Evolutionary conservation across 2,113 vertebrate species (phyloP).

Genomic region (Cephalopholis sonnerati): DNA sequence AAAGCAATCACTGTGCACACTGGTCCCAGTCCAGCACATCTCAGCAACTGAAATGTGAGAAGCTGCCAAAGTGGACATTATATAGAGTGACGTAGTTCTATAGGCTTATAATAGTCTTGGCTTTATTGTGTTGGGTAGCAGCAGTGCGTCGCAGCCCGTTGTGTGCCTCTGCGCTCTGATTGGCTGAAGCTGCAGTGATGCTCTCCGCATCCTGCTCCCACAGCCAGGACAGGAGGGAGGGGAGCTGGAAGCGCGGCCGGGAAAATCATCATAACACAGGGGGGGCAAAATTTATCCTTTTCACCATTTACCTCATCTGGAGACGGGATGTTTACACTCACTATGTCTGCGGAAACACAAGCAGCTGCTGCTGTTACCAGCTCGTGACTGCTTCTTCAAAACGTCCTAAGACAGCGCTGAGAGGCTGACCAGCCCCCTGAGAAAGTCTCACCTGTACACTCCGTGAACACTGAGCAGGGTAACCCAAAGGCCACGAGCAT

Average conservation of each 20-base stretch:
- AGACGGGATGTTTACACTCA: conserved; percentile 36
- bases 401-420: conserved; percentile 32
- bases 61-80: conserved; percentile 4
- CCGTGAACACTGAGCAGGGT: conserved; percentile 34
- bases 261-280: conserved; percentile 61
- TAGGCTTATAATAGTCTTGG: conserved; percentile 8
- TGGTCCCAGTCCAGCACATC: not conserved
- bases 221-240: conserved; percentile 52
- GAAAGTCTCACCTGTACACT: conserved; percentile 64
- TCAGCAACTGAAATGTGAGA: not conserved
- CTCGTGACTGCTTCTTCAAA: conserved; percentile 41
- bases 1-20: not conserved
- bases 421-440: conserved; percentile 2
- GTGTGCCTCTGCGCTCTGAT: conserved; percentile 66
- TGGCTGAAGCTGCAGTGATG: conserved; percentile 76
- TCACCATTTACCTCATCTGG: conserved; percentile 15
- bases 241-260: conserved; percentile 54
- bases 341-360: conserved; percentile 45
- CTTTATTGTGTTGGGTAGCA: conserved; percentile 57
- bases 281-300: conserved; percentile 3
- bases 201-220: conserved; percentile 70
- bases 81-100: conserved; percentile 20
- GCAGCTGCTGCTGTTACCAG: conserved; percentile 14
- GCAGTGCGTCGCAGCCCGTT: conserved; percentile 68
- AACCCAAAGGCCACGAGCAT: conserved; percentile 68